phyloP scores from a whole-genome alignment of 2,888 invertebrate genomes.

The Apoda limacodes region DNA sequence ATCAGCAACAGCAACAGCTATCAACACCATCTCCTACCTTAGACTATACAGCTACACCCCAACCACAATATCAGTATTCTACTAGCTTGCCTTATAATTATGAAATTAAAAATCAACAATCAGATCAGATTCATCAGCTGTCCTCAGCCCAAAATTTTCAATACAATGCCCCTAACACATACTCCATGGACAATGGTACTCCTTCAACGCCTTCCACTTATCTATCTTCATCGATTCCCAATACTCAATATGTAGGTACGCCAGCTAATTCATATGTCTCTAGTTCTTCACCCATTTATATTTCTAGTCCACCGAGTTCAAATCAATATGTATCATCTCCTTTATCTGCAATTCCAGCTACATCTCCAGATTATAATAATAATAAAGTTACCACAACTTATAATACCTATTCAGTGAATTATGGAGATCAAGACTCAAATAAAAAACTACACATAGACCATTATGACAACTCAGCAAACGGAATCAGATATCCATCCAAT shows the following conservation, averaged over 20 bases:
- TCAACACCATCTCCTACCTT: conserved; percentile 45
- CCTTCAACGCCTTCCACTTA: conserved; percentile 38
- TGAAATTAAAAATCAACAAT: conserved; percentile 37
- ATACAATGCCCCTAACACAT: conserved; percentile 35
- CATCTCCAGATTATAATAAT: conserved; percentile 38
- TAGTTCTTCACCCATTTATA: conserved; percentile 47
- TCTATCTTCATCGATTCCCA: conserved; percentile 44
- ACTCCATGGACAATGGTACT: conserved; percentile 44
- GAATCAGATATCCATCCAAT: conserved; percentile 43
- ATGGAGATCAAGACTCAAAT: conserved; percentile 35
- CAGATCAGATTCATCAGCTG: conserved; percentile 39
- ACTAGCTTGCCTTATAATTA: conserved; percentile 38
- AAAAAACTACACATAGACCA: conserved; percentile 55
- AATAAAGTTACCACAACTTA: conserved; percentile 39
- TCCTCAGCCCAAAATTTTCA: conserved; percentile 35
- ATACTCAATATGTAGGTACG: conserved; percentile 44
- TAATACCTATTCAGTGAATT: conserved; percentile 33
- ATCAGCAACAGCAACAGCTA: conserved; percentile 34
- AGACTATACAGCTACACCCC: conserved; percentile 54
- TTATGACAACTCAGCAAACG: conserved; percentile 54
- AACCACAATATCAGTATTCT: conserved; percentile 53
- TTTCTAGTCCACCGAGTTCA: conserved; percentile 49
- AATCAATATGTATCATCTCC: conserved; percentile 55
- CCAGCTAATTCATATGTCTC: conserved; percentile 48
- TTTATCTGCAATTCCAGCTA: conserved; percentile 41